Base-by-base conservation (phyloP, 2,888 invertebrate species). In the Eristalinus aeneus region DNA sequence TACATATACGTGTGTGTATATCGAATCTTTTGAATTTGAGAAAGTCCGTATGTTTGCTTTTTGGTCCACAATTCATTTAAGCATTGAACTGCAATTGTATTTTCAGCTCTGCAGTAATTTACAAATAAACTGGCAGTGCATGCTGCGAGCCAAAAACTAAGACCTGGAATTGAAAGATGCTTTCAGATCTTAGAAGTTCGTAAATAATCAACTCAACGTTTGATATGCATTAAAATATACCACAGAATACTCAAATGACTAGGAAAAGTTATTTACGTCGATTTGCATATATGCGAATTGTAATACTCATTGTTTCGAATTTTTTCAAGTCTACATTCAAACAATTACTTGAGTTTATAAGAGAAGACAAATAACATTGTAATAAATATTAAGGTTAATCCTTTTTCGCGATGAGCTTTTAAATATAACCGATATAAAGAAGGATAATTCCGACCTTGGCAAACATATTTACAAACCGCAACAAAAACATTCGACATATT, bases 21-120 rank as follows among this genome's bases (percentile, higher is more conserved):
- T 64, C n/a, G 69, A 58, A 36, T 54, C 16, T 10, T 11, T 53
- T 9, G 22, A 72, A 54, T 32, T 39, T 16, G 53, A 63, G 31
- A 53, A 61, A 46, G 34, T 58, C 23, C 16, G 63, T 4, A 22
- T 73, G 53, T 10, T 31, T 64, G 23, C 16, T 65, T 2, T 4
- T 65, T 46, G 53, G 1, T 46, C 6, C 58, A 5, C 16, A 61
- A 60, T 58, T 67, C 12, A 75, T 46, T 60, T 60, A 58, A 22
- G 65, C 23, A 75, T 58, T 58, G 58, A 65, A 12, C 32, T 39
- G 65, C 36, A 74, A 39, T 60, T 60, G 9, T 39, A 71, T 60
- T 71, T 71, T 68, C n/a, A 54, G 6, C 11, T 46, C 16, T 46
- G 16, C 46, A 16, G 16, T 8, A 6, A 46, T 5, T 6, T 46